Evolutionary conservation across 2,888 invertebrate species (phyloP), one percentile per base, ranked within the genome.

Genomic region (Trichogramma dendrolimi): DNA sequence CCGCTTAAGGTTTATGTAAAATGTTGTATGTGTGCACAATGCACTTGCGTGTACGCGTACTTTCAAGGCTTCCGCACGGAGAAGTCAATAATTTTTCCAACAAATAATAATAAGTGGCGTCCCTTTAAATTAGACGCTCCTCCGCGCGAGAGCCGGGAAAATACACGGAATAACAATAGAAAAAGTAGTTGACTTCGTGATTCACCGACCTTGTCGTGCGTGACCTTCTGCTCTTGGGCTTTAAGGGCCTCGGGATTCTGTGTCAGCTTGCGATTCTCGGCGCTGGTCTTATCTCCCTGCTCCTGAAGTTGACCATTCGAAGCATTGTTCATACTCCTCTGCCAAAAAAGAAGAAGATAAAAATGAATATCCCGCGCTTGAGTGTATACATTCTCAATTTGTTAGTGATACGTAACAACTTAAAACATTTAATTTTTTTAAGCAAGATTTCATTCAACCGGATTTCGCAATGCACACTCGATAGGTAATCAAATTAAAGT

Each of bases 191-290:
- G 52, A 39, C 7, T 27, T 10, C n/a, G 38, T 39, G 27, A 56
- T 60, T 44, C n/a, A 66, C 71, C 62, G 49, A 78, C 78, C 72
- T 78, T 78, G 63, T 78, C 78, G 62, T 78, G 78, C 39, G 78
- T 75, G 46, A 78, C 75, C 70, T 78, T 78, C 60, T 78, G 76
- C 60, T 78, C 77, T 59, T 76, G 76, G 4, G 72, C 71, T 58
- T 73, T 71, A 8, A 73, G 58, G 14, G 69, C 67, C 58, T 78
- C 78, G 10, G 75, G 67, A 67, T 73, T 76, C 58, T 71, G 72
- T 4, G 67, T 57, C 64, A 75, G 70, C 58, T 77, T 78, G 42
- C 73, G 70, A 11, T 14, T 48, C 8, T 53, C 42, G 46, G 41
- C 43, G 62, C 27, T 27, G 27, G 1, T 27, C 27, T 27, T 27